phyloP scores from a whole-genome alignment of 2,888 invertebrate genomes.

The Andricus quercusramuli region DNA sequence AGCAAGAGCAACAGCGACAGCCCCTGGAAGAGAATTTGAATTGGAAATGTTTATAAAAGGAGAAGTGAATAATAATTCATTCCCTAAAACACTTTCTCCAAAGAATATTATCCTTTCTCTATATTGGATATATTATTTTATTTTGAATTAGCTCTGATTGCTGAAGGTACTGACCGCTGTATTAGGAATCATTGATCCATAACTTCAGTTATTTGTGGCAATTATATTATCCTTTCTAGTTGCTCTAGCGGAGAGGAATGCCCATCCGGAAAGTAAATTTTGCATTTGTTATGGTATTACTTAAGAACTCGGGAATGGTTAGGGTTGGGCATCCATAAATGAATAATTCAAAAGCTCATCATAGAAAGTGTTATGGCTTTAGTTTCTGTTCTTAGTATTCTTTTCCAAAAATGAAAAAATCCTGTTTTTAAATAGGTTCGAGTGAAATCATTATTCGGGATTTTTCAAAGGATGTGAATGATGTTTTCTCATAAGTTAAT shows the following conservation, averaged over 20 bases:
- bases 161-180: too few species aligned
- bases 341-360: background rate
- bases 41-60: background rate
- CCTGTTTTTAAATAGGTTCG: background rate
- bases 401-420: too few species aligned
- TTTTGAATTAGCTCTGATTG: too few species aligned
- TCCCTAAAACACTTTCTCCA: background rate
- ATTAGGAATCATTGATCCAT: background rate
- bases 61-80: background rate
- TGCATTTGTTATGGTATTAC: background rate
- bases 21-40: constrained; percentile 53
- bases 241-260: background rate
- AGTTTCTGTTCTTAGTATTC: too few species aligned
- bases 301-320: background rate
- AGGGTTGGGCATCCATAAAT: background rate
- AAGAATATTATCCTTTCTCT: too few species aligned
- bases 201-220: background rate
- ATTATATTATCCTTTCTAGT: background rate
- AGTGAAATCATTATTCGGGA: background rate
- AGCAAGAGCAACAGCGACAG: constrained; percentile 63
- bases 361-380: too few species aligned
- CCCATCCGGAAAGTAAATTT: background rate
- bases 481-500: constrained; percentile 4
- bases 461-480: background rate
- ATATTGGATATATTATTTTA: too few species aligned